Conservation (phyloP, 2,888 invertebrate genomes). For the Rhamphomyia laevipes region DNA sequence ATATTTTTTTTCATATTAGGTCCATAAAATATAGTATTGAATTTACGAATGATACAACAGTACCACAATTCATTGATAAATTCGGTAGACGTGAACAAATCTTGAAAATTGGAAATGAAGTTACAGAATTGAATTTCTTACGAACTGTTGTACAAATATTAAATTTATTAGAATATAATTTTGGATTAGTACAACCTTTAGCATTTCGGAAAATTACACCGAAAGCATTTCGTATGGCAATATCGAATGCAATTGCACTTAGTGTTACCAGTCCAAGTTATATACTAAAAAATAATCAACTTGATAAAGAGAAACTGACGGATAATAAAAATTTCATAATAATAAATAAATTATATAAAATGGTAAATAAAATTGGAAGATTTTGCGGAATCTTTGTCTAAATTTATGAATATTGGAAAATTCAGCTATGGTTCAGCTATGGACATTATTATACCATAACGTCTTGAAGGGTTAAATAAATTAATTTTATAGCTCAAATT, state of each 20-base stretch:
- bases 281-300: background rate
- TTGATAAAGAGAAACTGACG: background rate
- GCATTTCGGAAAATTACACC: background rate
- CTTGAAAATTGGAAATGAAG: background rate
- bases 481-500: no score
- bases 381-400: no score
- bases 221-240: background rate
- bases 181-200: background rate
- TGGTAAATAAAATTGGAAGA: no score
- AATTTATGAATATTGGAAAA: no score
- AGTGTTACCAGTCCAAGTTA: background rate
- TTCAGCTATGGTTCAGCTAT: no score
- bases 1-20: background rate
- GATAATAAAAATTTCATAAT: background rate
- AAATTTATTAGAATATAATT: background rate
- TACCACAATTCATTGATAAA: background rate
- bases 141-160: background rate
- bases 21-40: background rate
- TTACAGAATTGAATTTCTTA: background rate
- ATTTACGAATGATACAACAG: no score
- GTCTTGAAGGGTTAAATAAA: no score
- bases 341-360: background rate
- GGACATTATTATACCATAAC: no score
- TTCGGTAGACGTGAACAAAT: background rate
- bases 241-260: background rate